Evolutionary conservation across 1,140 invertebrate species (phyloP).

Genomic region (Drosophila sp.): DNA sequence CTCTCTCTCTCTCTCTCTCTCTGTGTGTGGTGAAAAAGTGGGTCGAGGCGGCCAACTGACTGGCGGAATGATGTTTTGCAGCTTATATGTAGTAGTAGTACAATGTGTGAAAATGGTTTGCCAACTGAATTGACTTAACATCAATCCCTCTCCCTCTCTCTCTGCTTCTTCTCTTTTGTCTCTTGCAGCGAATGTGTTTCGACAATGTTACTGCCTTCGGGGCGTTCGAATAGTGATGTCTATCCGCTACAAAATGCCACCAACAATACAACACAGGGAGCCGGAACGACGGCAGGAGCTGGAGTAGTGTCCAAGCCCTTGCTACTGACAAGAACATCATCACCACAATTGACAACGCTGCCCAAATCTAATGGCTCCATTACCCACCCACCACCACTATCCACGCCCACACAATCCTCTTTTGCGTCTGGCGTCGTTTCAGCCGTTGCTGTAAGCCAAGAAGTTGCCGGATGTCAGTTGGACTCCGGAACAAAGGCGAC

Average conservation of each 20-base stretch:
- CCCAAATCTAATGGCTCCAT: conserved; percentile 64
- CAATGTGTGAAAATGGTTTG: conserved; percentile 57
- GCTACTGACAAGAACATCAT: conserved; percentile 79
- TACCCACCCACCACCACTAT: conserved; percentile 19
- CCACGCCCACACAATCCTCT: conserved; percentile 37
- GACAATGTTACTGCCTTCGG: conserved; percentile 82
- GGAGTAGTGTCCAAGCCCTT: conserved; percentile 54
- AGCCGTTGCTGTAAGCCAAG: conserved; percentile 30
- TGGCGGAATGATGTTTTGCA: conserved; percentile 69
- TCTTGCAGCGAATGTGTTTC: conserved; percentile 77
- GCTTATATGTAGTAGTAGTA: conserved; percentile 10
- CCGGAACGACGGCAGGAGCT: conserved; percentile 6
- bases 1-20: neutral
- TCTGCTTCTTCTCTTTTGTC: conserved; percentile 18
- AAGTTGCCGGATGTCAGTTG: conserved; percentile 60
- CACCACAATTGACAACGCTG: conserved; percentile 71
- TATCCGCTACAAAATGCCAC: conserved; percentile 75
- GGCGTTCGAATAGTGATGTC: conserved; percentile 82
- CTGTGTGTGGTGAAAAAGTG: conserved; percentile 39
- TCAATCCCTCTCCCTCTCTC: conserved; percentile 18
- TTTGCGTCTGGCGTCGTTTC: conserved; percentile 5
- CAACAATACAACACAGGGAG: conserved; percentile 37
- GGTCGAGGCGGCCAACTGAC: conserved; percentile 46
- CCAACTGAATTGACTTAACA: conserved; percentile 45
- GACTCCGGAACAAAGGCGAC: conserved; percentile 61